Percentiles rank a stretch among this genome's conserved stretches.
phyloP scores from a whole-genome alignment of 1,140 invertebrate genomes.

The Panagrolaimus sp. region DNA sequence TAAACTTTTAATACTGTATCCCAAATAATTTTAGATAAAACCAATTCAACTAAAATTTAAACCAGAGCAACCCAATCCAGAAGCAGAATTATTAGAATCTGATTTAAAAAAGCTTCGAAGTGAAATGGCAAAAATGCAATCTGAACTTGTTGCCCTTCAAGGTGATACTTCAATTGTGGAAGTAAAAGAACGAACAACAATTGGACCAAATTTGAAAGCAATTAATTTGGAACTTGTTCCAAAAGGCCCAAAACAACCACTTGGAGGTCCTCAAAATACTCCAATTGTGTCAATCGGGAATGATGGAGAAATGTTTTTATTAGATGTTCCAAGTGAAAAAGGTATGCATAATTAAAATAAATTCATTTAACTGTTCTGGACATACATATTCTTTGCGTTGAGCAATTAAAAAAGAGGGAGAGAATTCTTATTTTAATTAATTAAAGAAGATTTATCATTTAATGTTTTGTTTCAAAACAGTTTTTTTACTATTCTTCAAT shows the following conservation, averaged over 20 bases:
- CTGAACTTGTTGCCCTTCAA: background rate
- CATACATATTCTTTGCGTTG: no score
- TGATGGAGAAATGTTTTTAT: background rate
- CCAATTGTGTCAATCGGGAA: background rate
- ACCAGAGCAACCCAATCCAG: background rate
- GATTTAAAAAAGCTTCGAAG: background rate
- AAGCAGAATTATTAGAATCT: background rate
- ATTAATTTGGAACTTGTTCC: conserved; percentile 13
- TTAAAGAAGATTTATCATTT: no score
- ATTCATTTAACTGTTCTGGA: no score
- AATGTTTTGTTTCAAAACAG: no score
- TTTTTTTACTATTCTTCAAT: no score
- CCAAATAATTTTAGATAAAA: background rate
- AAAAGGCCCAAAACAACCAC: background rate
- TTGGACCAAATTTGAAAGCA: background rate
- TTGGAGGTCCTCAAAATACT: background rate
- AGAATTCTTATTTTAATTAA: no score
- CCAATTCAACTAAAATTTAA: background rate
- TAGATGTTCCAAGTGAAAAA: background rate
- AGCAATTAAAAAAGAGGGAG: no score
- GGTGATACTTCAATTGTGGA: background rate
- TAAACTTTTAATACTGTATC: no score
- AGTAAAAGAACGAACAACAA: background rate
- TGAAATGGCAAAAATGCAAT: conserved; percentile 1
- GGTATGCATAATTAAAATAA: background rate